Base-by-base conservation (phyloP, 2,888 invertebrate genomes). In the Latrodectus elegans region DNA sequence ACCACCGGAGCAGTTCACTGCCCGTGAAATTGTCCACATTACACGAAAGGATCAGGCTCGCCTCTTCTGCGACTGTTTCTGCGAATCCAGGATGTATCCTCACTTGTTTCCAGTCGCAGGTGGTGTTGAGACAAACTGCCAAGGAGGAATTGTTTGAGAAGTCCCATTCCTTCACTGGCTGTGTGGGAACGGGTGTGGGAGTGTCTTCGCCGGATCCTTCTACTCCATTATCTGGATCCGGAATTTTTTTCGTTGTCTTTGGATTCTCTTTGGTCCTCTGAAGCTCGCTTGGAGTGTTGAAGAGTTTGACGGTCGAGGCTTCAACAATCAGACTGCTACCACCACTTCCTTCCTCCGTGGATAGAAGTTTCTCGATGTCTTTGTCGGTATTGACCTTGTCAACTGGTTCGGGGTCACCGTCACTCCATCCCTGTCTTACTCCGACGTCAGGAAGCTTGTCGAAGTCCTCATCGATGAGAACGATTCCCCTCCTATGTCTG, bases 391-490 rank as follows among this genome's bases (percentile, higher is more conserved):
- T 70, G 38, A 26, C 68, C n/a, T 14, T 17, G n/a, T 74, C 49
- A 8, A 12, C 68, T 15, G 17, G 14, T 1, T 65, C 38, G 3
- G 15, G 17, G 52, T 67, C 49, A 11, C 76, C 71, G 17, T 60
- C 60, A 8, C 84, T 67, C 78, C 78, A 78, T 11, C 72, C 73
- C 60, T 84, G 77, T 49, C 72, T 77, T 15, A 84, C 67, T n/a
- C 84, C 73, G 6, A 71, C 52, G 38, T 84, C 78, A 12, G 86
- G 68, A 11, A 80, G 72, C 10, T 76, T 67, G 52, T 87, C 72
- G 17, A 87, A 87, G 22, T 87, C 81, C n/a, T 80, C 80, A 22
- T 87, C 81, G 2, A 87, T 76, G 68, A 87, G 38, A 22, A 87
- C 81, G 14, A 87, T 87, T n/a, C 86, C 86, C 51, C 86, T 38